Evolutionary conservation across 2,797 vertebrate species (phyloP).

Genomic region (Erpetoichthys calabaricus): DNA sequence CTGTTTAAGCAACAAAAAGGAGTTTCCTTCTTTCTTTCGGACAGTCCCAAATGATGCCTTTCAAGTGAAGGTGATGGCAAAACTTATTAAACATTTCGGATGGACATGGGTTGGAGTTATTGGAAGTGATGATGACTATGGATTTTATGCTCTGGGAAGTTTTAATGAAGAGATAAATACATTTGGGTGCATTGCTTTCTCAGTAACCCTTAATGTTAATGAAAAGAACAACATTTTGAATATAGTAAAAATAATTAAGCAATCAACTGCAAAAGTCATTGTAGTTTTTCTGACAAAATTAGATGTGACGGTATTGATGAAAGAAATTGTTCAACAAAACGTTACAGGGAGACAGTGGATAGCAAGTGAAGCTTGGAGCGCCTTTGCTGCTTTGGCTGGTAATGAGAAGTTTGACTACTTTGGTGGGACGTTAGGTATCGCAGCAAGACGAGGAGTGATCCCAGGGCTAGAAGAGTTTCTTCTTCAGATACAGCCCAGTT

Average conservation of each 20-base stretch:
- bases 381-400: too few relatives aligned
- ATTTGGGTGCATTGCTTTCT: too few relatives aligned
- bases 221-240: constrained; percentile 31
- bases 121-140: too few relatives aligned
- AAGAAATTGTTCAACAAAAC: too few relatives aligned
- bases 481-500: neutral
- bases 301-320: neutral
- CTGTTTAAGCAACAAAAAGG: too few relatives aligned
- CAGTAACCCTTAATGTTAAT: constrained; percentile 25
- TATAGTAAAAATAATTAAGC: constrained; percentile 41
- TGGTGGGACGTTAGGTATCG: neutral
- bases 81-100: too few relatives aligned
- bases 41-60: too few relatives aligned
- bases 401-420: neutral
- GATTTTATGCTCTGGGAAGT: too few relatives aligned
- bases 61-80: too few relatives aligned
- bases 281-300: neutral
- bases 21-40: too few relatives aligned
- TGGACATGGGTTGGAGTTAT: too few relatives aligned
- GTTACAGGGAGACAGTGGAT: neutral
- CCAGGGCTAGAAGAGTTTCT: constrained; percentile 1
- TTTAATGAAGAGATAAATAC: too few relatives aligned
- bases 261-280: constrained; percentile 35
- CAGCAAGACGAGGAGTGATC: neutral
- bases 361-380: constrained; percentile 3